phyloP scores from a whole-genome alignment of 1,140 invertebrate genomes.

The Micrasema longulum region DNA sequence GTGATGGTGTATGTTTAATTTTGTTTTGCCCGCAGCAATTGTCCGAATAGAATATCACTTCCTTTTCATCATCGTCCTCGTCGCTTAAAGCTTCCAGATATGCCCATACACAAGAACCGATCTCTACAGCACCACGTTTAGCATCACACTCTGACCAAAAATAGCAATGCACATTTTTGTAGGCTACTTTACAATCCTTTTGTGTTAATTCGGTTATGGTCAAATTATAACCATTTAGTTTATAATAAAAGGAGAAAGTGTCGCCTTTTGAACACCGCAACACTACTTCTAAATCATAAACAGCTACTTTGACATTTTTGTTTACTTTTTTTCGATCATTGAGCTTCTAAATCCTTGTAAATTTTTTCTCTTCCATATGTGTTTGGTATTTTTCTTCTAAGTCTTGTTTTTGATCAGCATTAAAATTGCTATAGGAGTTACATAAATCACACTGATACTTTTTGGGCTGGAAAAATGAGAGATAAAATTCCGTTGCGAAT shows the following conservation, averaged over 20 bases:
- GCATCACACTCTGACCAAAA: conserved; percentile 64
- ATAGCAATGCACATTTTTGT: conserved; percentile 57
- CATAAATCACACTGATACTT: conserved; percentile 62
- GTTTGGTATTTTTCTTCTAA: conserved; percentile 37
- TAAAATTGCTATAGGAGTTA: conserved; percentile 55
- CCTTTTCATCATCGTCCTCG: conserved; percentile 55
- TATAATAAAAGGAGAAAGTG: conserved; percentile 60
- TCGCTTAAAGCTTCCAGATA: conserved; percentile 54
- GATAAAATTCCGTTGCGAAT: conserved; percentile 58
- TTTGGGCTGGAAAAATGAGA: conserved; percentile 59
- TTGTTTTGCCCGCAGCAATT: conserved; percentile 64
- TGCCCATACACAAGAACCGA: conserved; percentile 59
- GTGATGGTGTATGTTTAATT: conserved; percentile 59
- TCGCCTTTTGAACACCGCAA: conserved; percentile 57
- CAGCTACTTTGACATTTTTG: conserved; percentile 53
- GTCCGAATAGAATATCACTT: conserved; percentile 60
- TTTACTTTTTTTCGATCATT: conserved; percentile 55
- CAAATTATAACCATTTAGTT: conserved; percentile 55
- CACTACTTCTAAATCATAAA: conserved; percentile 60
- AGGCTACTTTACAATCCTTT: conserved; percentile 59
- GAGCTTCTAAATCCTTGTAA: conserved; percentile 52
- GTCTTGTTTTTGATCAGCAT: conserved; percentile 54
- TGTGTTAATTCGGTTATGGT: conserved; percentile 62
- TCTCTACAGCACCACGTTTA: conserved; percentile 61
- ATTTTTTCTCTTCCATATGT: conserved; percentile 4